Conservation (phyloP, 2,888 invertebrate species). For the Thereva unica region DNA sequence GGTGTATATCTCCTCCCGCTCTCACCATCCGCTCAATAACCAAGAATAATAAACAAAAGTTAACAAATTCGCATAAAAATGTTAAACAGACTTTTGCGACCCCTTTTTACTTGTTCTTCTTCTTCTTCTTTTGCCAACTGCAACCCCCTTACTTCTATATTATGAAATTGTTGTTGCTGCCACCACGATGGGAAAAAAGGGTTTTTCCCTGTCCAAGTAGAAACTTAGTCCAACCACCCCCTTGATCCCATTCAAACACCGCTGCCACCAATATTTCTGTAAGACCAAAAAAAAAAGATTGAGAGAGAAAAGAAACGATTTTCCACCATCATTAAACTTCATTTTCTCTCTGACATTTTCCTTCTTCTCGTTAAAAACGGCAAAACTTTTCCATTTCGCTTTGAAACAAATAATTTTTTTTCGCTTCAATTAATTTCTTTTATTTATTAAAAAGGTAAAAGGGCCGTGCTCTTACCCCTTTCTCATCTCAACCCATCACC, state of each 20-base stretch:
- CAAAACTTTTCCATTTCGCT: conserved; percentile 23
- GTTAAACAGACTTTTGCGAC: conserved; percentile 2
- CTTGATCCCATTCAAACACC: too few species aligned
- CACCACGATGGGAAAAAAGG: too few species aligned
- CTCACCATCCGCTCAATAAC: conserved; percentile 4
- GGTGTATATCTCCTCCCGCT: not conserved
- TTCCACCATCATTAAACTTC: conserved; percentile 7
- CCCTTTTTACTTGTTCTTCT: too few species aligned
- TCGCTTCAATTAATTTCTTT: conserved; percentile 33
- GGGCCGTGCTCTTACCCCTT: not conserved
- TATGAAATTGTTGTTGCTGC: too few species aligned
- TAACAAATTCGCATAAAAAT: conserved; percentile 17
- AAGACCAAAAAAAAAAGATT: too few species aligned
- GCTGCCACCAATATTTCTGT: too few species aligned
- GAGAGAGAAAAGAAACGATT: not conserved
- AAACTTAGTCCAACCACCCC: too few species aligned
- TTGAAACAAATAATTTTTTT: conserved; percentile 27
- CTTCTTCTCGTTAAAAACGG: conserved; percentile 1
- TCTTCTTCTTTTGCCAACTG: too few species aligned
- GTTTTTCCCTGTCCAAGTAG: too few species aligned
- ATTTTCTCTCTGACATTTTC: conserved; percentile 14
- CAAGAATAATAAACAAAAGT: conserved; percentile 25
- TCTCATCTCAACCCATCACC: too few species aligned
- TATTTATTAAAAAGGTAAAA: conserved; percentile 32
- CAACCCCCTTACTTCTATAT: too few species aligned